Percentiles rank a stretch among this genome's conserved stretches.
Evolutionary conservation across 2,888 invertebrate genomes (phyloP).

Genomic region (Rhyacophila evoluta): DNA sequence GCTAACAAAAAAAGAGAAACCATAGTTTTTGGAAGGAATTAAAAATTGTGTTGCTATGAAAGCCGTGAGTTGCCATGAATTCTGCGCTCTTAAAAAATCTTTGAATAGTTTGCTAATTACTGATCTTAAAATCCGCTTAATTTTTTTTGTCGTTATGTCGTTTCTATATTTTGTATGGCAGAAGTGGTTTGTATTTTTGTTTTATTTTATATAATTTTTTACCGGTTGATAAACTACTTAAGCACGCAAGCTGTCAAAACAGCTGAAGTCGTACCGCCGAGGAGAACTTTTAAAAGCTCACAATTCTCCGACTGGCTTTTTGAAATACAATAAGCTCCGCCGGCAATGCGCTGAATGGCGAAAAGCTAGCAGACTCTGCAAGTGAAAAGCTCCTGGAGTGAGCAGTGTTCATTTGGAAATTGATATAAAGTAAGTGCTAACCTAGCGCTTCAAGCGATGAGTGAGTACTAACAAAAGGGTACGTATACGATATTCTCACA

Average conservation of each 20-base stretch:
- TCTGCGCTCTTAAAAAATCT: no score
- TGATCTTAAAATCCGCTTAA: no score
- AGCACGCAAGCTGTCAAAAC: not conserved
- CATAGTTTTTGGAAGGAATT: no score
- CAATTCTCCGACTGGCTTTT: not conserved
- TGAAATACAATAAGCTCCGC: slow-evolving; percentile 1
- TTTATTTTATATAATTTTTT: no score
- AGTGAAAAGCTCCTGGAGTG: not conserved
- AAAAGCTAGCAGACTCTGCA: not conserved
- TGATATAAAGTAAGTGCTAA: slow-evolving; percentile 39
- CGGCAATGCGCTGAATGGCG: not conserved
- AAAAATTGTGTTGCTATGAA: no score
- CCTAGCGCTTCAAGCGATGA: slow-evolving; percentile 15
- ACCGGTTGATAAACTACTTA: no score
- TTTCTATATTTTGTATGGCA: no score
- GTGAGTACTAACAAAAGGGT: slow-evolving; percentile 28
- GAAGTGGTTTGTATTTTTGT: no score
- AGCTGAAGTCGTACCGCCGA: not conserved
- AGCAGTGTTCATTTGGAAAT: slow-evolving; percentile 34
- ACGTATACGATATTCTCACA: not conserved
- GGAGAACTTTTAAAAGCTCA: not conserved
- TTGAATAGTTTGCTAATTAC: no score
- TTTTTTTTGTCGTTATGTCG: no score
- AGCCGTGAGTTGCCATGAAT: no score
- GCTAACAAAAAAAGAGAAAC: no score